Conservation (phyloP, 2,797 vertebrate genomes). For the Rhinichthys osculus region DNA sequence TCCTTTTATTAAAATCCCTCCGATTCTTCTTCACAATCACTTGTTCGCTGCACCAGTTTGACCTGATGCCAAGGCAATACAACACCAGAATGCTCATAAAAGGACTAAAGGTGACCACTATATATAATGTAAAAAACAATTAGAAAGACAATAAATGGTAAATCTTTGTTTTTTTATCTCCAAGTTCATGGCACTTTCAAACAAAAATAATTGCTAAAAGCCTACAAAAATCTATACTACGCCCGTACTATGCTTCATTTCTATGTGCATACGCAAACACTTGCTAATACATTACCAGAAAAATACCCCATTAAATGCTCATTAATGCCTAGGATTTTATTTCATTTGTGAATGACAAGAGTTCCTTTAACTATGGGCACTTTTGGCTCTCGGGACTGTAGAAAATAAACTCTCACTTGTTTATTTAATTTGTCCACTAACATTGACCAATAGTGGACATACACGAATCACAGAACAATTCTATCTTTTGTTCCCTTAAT, state of each 20-base stretch:
- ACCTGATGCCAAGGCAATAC: neutral
- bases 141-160: neutral
- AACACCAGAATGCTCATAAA: neutral
- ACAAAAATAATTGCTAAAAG: neutral
- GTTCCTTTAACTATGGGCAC: neutral
- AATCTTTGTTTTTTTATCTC: neutral
- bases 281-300: neutral
- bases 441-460: neutral
- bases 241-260: neutral
- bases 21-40: conserved; percentile 16
- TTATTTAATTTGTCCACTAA: neutral
- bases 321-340: neutral
- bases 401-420: neutral
- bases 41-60: neutral
- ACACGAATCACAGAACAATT: neutral
- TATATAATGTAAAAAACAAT: neutral
- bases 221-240: neutral
- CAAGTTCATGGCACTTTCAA: neutral
- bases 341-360: too few species aligned
- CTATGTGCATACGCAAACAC: neutral
- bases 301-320: neutral
- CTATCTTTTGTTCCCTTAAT: neutral
- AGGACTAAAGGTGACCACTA: neutral
- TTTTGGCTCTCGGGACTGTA: neutral
- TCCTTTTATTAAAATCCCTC: conserved; percentile 51